Evolutionary conservation across 1,140 invertebrate species (phyloP).

Genomic region (Tetranychus urticae): DNA sequence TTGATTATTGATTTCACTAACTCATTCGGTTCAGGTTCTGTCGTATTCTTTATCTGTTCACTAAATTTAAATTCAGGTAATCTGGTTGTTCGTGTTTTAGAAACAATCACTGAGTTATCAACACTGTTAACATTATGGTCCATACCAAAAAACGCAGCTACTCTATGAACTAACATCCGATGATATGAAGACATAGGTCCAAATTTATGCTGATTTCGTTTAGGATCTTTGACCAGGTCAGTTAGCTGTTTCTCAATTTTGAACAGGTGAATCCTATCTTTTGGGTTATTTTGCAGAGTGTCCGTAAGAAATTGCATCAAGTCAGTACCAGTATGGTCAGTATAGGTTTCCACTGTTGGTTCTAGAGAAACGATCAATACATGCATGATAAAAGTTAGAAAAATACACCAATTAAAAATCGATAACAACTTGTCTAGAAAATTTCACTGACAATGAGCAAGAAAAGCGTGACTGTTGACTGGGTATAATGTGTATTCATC

Average conservation of each 20-base stretch:
- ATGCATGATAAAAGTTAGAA: no score
- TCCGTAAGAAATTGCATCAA: constrained; percentile 63
- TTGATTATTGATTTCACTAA: constrained; percentile 56
- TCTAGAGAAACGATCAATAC: no score
- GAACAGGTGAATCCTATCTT: constrained; percentile 56
- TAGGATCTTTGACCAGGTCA: constrained; percentile 51
- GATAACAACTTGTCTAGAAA: no score
- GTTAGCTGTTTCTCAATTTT: constrained; percentile 67
- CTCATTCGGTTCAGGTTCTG: constrained; percentile 19
- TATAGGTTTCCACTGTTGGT: no score
- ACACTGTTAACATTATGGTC: constrained; percentile 75
- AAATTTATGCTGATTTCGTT: constrained; percentile 58
- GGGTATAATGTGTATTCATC: no score
- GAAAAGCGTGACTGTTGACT: no score
- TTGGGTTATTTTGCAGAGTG: constrained; percentile 65
- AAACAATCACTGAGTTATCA: constrained; percentile 59
- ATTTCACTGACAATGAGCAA: no score
- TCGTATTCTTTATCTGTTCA: constrained; percentile 19
- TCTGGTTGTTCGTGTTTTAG: constrained; percentile 39
- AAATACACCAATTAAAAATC: no score
- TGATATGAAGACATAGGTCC: constrained; percentile 78
- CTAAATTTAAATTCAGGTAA: constrained; percentile 26
- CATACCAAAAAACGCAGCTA: constrained; percentile 73
- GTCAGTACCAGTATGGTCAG: constrained; percentile 33
- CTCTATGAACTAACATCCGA: constrained; percentile 76